Conservation (phyloP, 2,888 invertebrate genomes). For the Margaritifera margaritifera region DNA sequence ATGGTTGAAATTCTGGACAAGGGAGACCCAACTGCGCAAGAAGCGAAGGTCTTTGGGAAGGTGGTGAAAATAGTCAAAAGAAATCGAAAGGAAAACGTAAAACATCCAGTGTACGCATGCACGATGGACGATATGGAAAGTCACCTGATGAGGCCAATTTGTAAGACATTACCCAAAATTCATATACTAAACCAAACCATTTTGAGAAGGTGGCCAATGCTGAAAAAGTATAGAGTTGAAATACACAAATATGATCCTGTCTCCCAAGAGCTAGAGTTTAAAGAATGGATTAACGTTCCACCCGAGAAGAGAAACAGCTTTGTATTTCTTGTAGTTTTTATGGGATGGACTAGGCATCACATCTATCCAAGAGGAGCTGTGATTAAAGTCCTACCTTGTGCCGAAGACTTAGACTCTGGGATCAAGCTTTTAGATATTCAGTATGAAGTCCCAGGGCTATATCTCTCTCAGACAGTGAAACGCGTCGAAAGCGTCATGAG, state of each 20-base stretch:
- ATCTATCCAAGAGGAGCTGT: constrained; percentile 50
- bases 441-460: constrained; percentile 36
- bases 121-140: constrained; percentile 42
- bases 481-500: constrained; percentile 16
- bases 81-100: constrained; percentile 20
- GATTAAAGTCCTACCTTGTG: constrained; percentile 35
- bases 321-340: constrained; percentile 46
- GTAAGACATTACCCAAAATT: constrained; percentile 55
- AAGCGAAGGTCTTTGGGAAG: constrained; percentile 34
- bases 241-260: constrained; percentile 37
- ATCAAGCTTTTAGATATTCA: constrained; percentile 30
- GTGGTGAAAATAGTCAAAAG: constrained; percentile 41
- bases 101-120: constrained; percentile 46
- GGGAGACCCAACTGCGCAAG: constrained; percentile 9
- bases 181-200: constrained; percentile 25
- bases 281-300: constrained; percentile 17
- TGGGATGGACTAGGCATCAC: constrained; percentile 37
- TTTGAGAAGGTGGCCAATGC: not conserved
- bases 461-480: constrained; percentile 20
- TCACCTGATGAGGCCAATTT: constrained; percentile 46
- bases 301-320: constrained; percentile 36
- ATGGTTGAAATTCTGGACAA: constrained; percentile 38
- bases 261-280: constrained; percentile 13
- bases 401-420: constrained; percentile 23
- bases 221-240: constrained; percentile 25